Evolutionary conservation across 2,113 vertebrate genomes (phyloP).

Genomic region (Heteronetta atricapilla): DNA sequence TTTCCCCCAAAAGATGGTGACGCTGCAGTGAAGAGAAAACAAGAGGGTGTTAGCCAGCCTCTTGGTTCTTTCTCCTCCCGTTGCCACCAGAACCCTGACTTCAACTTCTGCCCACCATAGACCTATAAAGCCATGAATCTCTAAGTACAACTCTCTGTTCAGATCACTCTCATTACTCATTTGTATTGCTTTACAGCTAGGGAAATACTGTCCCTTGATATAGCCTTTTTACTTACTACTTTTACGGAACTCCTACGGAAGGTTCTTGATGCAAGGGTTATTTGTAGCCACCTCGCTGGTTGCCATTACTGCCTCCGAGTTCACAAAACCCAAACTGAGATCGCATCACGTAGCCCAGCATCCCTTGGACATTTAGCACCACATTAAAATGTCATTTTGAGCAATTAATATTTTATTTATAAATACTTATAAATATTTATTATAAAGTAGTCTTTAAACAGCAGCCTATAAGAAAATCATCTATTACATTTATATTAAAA

Average conservation of each 20-base stretch:
- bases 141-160: not conserved
- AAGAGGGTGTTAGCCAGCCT: not conserved
- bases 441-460: conserved; percentile 58
- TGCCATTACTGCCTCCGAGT: not conserved
- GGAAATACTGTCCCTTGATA: not conserved
- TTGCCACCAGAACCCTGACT: not conserved
- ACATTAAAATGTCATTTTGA: conserved; percentile 64
- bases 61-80: not conserved
- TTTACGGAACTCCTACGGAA: not conserved
- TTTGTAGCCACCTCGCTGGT: not conserved
- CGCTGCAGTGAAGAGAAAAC: not conserved
- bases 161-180: not conserved
- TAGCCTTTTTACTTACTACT: not conserved
- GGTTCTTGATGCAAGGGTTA: not conserved
- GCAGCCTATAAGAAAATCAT: conserved; percentile 56
- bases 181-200: not conserved
- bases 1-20: not conserved
- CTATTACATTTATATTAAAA: conserved; percentile 67
- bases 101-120: not conserved
- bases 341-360: not conserved
- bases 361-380: conserved; percentile 15
- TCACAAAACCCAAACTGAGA: conserved; percentile 1
- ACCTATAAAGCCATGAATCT: not conserved
- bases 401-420: conserved; percentile 77
- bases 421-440: conserved; percentile 73